Evolutionary conservation across 35 echinoderm and acorn worm species (phyloP).

Genomic region (Heliocidaris tuberculata): DNA sequence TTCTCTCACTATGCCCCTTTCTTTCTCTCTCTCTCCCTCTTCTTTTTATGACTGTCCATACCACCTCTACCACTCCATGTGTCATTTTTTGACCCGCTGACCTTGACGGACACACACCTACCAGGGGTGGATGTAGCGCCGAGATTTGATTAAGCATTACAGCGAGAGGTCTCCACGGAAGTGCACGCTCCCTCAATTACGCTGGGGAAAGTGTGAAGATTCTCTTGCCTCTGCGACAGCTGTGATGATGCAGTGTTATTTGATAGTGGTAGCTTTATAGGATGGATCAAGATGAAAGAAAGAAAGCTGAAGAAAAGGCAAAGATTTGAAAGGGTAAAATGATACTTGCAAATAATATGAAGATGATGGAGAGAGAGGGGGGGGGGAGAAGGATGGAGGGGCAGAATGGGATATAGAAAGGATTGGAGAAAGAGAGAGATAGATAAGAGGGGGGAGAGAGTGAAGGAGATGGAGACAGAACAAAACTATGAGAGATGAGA

Average conservation of each 20-base stretch:
- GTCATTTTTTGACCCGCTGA: neutral
- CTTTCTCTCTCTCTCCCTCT: neutral
- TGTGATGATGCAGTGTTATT: neutral
- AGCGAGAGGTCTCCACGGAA: neutral
- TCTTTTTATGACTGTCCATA: too few relatives aligned
- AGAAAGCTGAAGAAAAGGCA: neutral
- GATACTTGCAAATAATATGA: neutral
- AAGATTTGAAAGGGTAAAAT: neutral
- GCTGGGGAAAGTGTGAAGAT: neutral
- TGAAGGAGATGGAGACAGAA: neutral
- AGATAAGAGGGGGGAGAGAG: neutral
- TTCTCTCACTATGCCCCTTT: neutral
- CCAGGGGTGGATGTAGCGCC: neutral
- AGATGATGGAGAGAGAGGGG: neutral
- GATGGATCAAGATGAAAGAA: neutral
- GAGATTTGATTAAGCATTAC: conserved; percentile 1
- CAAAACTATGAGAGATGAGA: neutral
- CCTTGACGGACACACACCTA: neutral
- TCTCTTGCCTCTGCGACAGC: neutral
- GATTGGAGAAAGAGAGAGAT: neutral
- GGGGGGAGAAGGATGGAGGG: neutral
- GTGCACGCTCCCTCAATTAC: neutral
- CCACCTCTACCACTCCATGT: neutral
- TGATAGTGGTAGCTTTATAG: neutral
- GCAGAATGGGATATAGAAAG: neutral